phyloP scores from a whole-genome alignment of 92 coral and sea anemone species.

The Siderastrea radians region DNA sequence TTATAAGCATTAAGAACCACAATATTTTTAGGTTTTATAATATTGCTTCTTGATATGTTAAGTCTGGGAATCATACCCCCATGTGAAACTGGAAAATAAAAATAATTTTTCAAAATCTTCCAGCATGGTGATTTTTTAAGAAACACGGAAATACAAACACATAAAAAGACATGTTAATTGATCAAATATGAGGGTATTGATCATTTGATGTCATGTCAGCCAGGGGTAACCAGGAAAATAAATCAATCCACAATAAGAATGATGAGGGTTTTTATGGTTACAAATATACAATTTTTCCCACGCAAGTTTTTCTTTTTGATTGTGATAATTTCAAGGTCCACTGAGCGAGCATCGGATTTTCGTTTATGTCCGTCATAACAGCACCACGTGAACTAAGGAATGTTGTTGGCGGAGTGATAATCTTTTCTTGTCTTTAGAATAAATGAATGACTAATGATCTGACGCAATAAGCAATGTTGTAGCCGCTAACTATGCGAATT shows the following conservation, averaged over 20 bases:
- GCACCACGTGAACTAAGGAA: slow-evolving; percentile 14
- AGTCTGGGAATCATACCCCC: not conserved
- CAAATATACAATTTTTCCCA: not conserved
- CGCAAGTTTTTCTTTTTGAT: not conserved
- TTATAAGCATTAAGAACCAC: no score
- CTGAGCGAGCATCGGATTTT: no score
- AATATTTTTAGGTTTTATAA: no score
- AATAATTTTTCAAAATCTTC: not conserved
- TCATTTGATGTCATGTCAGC: not conserved
- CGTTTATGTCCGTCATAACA: not conserved
- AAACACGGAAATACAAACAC: not conserved
- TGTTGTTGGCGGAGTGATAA: not conserved
- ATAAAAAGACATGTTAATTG: not conserved
- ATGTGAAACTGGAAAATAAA: not conserved
- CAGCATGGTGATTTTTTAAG: not conserved
- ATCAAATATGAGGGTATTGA: not conserved
- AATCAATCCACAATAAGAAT: not conserved
- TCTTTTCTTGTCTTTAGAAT: not conserved
- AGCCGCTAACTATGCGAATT: not conserved
- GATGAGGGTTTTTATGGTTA: not conserved
- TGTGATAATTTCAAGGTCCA: not conserved
- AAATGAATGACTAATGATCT: slow-evolving; percentile 5
- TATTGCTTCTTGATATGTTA: no score
- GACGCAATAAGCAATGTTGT: not conserved
- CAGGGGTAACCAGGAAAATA: not conserved